Conservation (phyloP, 2,888 invertebrate species). For the Papilio protenor region DNA sequence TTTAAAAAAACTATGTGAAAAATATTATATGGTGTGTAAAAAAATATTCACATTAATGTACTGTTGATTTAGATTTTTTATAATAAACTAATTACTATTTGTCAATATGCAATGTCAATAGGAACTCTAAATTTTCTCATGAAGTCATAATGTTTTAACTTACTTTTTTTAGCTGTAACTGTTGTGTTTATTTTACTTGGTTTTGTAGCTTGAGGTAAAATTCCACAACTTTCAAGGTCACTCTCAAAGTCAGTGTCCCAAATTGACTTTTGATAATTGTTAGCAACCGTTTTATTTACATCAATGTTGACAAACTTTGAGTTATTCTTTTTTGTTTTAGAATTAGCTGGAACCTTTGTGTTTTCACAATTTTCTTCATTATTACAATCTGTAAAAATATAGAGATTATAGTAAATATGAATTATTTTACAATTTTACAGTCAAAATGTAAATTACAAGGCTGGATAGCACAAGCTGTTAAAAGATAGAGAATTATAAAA, state of each 20-base stretch:
- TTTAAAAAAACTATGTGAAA: too few relatives aligned
- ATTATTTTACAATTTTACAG: not conserved
- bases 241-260: conserved; percentile 75
- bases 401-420: not conserved
- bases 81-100: too few relatives aligned
- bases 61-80: too few relatives aligned
- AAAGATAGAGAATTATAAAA: too few relatives aligned
- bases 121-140: not conserved
- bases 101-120: too few relatives aligned
- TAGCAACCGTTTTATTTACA: not conserved
- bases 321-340: not conserved
- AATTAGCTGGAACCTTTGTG: not conserved
- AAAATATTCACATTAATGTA: too few relatives aligned
- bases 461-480: not conserved
- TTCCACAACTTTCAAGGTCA: conserved; percentile 60
- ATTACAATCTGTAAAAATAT: conserved; percentile 14
- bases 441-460: too few relatives aligned
- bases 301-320: not conserved
- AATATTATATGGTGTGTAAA: too few relatives aligned
- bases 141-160: not conserved
- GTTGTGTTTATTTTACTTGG: not conserved
- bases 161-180: conserved; percentile 22
- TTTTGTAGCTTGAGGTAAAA: conserved; percentile 39
- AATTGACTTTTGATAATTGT: conserved; percentile 60
- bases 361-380: conserved; percentile 20